These are phyloP conservation scores for Bagarius yarrelli DNA, from an alignment of 2,113 vertebrate genomes.

Conservation along the genomic window DNA sequence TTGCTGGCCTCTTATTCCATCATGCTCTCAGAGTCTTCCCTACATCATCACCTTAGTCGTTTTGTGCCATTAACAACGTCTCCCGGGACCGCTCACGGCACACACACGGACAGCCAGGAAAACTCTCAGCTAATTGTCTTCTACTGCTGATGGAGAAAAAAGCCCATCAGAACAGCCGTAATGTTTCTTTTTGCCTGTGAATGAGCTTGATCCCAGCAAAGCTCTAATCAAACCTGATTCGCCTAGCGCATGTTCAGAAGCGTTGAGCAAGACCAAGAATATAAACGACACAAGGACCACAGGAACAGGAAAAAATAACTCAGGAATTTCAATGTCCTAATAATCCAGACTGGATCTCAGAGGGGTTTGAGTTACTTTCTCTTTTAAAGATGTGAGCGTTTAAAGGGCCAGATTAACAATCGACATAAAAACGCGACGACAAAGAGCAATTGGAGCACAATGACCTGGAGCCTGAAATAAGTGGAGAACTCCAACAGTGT, in stretches of 20 bases:
- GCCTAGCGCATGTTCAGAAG: not conserved
- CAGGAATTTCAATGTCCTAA: slow-evolving; percentile 44
- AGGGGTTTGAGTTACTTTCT: slow-evolving; percentile 38
- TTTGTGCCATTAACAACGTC: slow-evolving; percentile 63
- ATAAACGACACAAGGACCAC: slow-evolving; percentile 1
- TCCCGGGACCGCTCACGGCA: slow-evolving; percentile 56
- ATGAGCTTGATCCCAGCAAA: slow-evolving; percentile 31
- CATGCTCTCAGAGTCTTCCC: slow-evolving; percentile 16
- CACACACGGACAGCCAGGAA: slow-evolving; percentile 34
- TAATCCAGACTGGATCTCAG: slow-evolving; percentile 45
- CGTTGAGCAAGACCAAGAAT: not conserved
- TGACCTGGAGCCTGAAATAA: slow-evolving; percentile 25
- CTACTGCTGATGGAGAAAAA: slow-evolving; percentile 37
- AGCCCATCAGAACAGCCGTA: slow-evolving; percentile 43
- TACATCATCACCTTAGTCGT: slow-evolving; percentile 63
- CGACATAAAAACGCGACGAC: slow-evolving; percentile 46
- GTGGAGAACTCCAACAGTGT: slow-evolving; percentile 3
- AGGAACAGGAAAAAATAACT: slow-evolving; percentile 39
- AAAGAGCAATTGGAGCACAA: slow-evolving; percentile 23
- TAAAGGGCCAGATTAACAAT: slow-evolving; percentile 65
- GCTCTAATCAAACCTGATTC: slow-evolving; percentile 41
- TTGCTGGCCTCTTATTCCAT: slow-evolving; percentile 27
- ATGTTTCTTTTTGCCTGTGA: slow-evolving; percentile 50
- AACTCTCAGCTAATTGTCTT: slow-evolving; percentile 44
- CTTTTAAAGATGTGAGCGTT: slow-evolving; percentile 59